Percentiles rank a stretch among this genome's conserved stretches.
Conservation (phyloP, 2,888 invertebrate genomes). For the Conistra vaccinii region DNA sequence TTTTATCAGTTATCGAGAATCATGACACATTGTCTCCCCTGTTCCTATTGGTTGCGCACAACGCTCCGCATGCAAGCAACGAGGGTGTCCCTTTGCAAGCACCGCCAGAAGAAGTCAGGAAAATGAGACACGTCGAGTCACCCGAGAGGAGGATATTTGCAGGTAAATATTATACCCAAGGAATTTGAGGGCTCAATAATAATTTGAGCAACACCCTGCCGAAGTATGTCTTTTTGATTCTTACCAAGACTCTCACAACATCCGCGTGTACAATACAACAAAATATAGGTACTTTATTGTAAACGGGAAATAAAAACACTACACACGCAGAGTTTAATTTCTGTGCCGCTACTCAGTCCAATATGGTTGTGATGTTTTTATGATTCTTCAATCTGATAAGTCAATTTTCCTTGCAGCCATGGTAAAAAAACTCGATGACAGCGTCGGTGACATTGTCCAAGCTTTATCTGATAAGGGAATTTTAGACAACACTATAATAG, state of each 20-base stretch:
- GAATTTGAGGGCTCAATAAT: background rate
- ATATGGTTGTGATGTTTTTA: background rate
- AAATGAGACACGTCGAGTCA: constrained; percentile 93
- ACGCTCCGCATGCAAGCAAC: constrained; percentile 95
- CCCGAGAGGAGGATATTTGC: constrained; percentile 93
- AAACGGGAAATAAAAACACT: constrained; percentile 11
- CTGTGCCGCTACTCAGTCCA: background rate
- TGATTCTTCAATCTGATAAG: background rate
- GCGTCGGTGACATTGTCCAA: constrained; percentile 94
- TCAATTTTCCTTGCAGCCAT: constrained; percentile 91
- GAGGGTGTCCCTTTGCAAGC: constrained; percentile 93
- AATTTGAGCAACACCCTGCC: background rate
- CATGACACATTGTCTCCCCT: constrained; percentile 92
- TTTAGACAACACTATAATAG: constrained; percentile 95
- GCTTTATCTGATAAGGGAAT: constrained; percentile 92
- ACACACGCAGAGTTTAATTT: constrained; percentile 1
- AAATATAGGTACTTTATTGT: background rate
- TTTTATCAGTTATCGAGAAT: constrained; percentile 88
- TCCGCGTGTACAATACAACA: background rate
- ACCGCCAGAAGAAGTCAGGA: constrained; percentile 92
- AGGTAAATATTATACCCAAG: constrained; percentile 86
- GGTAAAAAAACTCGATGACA: constrained; percentile 95
- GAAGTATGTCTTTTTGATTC: background rate
- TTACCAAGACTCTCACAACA: background rate
- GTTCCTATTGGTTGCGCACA: constrained; percentile 95